Evolutionary conservation across 2,113 vertebrate genomes (phyloP), one percentile per base, ranked within the genome.

Genomic region (Sinocyclocheilus anophthalmus): DNA sequence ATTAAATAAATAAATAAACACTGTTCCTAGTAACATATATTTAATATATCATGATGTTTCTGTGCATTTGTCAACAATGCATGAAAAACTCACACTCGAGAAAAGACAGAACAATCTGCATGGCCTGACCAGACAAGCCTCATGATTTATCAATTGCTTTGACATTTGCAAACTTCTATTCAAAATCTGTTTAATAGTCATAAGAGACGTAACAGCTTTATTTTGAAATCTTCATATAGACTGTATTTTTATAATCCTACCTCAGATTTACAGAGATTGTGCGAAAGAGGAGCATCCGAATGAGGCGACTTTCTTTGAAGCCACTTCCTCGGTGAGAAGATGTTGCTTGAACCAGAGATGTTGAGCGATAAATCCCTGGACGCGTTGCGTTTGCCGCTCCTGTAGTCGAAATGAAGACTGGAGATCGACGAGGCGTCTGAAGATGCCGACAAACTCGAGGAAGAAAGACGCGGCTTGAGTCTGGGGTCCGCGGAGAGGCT

Each of bases 321-420:
- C 96, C 96, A 96, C 90, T 92, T 94, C 39, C 95, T 92, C 11
- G 88, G 95, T 92, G 95, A 91, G 88, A 97, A 96, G 92, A 96
- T 93, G 85, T 94, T 95, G 88, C 93, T 95, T 84, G 93, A 85
- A 81, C 94, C 93, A 50, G 93, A 93, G 0, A 91, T 87, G 72
- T 96, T 84, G 83, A 94, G 94, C 8, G 96, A 92, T 89, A 94
- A 88, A 86, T 96, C 96, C 95, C 93, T 94, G 39, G 93, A 92
- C 59, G 93, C 90, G 89, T 91, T 93, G 82, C 95, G 92, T 88
- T 95, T 96, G 42, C 90, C 87, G 75, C 90, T 48, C n/a, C 91
- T 92, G 72, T 90, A 81, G 50, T 96, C 96, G 42, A 95, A 94
- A 85, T 96, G 92, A 81, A 93, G 92, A 86, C 88, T 94, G 78